These are phyloP conservation scores for Iguana delicatissima DNA, from an alignment of 2,797 vertebrate genomes.

Conservation along the genomic window DNA sequence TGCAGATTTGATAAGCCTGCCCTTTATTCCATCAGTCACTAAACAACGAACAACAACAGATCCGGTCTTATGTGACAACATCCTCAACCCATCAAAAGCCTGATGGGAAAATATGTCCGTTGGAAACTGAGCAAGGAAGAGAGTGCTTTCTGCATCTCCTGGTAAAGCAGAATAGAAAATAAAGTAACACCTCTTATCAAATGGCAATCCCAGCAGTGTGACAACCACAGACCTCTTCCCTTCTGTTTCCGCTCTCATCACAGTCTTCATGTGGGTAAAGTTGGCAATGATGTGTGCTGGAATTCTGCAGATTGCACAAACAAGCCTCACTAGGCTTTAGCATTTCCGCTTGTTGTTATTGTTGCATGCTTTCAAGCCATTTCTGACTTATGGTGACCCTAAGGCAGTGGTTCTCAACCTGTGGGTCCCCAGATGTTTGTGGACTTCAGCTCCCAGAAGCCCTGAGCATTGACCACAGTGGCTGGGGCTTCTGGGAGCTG, in stretches of 20 bases:
- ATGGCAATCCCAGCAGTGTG: neutral
- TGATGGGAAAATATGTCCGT: neutral
- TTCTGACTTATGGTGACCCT: too few species aligned
- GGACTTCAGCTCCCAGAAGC: too few species aligned
- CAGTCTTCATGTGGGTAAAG: neutral
- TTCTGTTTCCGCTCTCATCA: neutral
- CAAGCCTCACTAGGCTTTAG: too few species aligned
- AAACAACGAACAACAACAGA: too few species aligned
- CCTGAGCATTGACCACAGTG: too few species aligned
- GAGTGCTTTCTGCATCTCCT: too few species aligned
- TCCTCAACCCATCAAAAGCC: neutral
- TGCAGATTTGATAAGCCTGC: too few species aligned
- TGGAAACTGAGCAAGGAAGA: neutral
- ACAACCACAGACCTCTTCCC: neutral
- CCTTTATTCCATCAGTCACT: neutral
- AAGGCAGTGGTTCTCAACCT: too few species aligned
- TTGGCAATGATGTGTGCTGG: neutral
- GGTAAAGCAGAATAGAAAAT: neutral
- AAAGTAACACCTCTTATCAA: neutral
- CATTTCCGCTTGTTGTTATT: too few species aligned
- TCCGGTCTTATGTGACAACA: neutral
- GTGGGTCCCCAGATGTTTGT: too few species aligned
- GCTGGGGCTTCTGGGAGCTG: too few species aligned
- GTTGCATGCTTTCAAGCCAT: too few species aligned
- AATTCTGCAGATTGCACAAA: neutral